Conservation (phyloP, 2,797 vertebrate genomes). For the Mastacembelus armatus region DNA sequence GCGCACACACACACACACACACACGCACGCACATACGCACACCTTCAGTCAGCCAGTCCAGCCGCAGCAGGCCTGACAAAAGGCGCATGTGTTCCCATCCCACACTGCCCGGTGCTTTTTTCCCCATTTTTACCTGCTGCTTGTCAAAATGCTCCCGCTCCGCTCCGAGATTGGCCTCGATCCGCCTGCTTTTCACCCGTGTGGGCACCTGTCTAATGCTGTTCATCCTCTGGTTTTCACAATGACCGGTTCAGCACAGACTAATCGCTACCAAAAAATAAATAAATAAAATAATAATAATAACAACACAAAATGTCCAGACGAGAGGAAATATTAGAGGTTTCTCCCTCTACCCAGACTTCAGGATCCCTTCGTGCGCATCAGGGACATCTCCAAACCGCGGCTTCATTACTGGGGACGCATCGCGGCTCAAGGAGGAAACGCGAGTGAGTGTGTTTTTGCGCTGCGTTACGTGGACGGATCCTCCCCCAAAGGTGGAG, state of each 20-base stretch:
- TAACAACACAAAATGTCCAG: neutral
- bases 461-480: slow-evolving; percentile 48
- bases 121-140: slow-evolving; percentile 90
- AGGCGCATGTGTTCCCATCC: neutral
- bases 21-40: slow-evolving; percentile 1
- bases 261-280: too few species aligned
- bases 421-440: slow-evolving; percentile 52
- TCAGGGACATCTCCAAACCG: slow-evolving; percentile 42
- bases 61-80: neutral
- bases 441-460: neutral
- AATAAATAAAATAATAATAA: neutral
- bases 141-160: slow-evolving; percentile 96
- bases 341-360: neutral
- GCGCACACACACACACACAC: neutral
- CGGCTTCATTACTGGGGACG: slow-evolving; percentile 32
- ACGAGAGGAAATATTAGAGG: neutral
- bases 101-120: neutral
- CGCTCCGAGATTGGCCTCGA: slow-evolving; percentile 89
- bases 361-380: neutral
- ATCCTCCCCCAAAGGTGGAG: slow-evolving; percentile 60
- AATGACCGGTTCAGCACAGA: neutral
- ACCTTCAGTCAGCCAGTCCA: neutral
- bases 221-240: slow-evolving; percentile 84
- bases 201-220: slow-evolving; percentile 90
- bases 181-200: slow-evolving; percentile 88